Evolutionary conservation across 2,797 vertebrate genomes (phyloP), one percentile per base, ranked within the genome.

Genomic region (Adrianichthys oophorus): DNA sequence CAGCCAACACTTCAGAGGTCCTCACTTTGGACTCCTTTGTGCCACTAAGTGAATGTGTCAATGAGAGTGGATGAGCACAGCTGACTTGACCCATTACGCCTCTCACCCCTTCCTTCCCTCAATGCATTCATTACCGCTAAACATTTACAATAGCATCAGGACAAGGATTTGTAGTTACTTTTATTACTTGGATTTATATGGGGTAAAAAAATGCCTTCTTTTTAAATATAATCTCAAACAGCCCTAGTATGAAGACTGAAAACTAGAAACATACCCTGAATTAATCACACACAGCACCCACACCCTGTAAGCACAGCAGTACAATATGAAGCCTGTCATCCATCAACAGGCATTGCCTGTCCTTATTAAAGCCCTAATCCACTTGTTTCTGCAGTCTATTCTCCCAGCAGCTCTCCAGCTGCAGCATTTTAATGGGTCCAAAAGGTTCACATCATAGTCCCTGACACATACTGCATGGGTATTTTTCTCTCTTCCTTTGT

Each of bases 301-400:
- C 52, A 66, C 17, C 43, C 54, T 71, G 51, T 68, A 44, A 74
- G 69, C 48, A 41, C 10, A 7, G 58, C 68, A 59, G 68, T 56
- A 62, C 69, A 58, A 61, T 68, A 62, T 82, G 85, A 88, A 76
- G 68, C 66, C 79, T 83, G 82, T 82, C 88, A 92, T 92, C 88
- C 79, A 90, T 91, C 89, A 90, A 63, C 58, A 63, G 70, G 81
- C 88, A 86, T 88, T 88, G 89, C 82, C 78, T 87, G 79, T 90
- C 82, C 84, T 88, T 74, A 68, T 90, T 90, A 89, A 88, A 89
- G 76, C 88, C 85, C 85, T 89, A 88, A 90, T 87, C 80, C 88
- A 89, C 85, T 89, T 88, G 85, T 90, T 90, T 87, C 78, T 81
- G 75, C 70, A 85, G 83, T 89, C 70, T 82, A 78, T 85, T 85